A percentile compares a stretch with the other conserved stretches of the same genome.
phyloP scores from a whole-genome alignment of 1,140 invertebrate genomes.

The Sarcophaga bullata region DNA sequence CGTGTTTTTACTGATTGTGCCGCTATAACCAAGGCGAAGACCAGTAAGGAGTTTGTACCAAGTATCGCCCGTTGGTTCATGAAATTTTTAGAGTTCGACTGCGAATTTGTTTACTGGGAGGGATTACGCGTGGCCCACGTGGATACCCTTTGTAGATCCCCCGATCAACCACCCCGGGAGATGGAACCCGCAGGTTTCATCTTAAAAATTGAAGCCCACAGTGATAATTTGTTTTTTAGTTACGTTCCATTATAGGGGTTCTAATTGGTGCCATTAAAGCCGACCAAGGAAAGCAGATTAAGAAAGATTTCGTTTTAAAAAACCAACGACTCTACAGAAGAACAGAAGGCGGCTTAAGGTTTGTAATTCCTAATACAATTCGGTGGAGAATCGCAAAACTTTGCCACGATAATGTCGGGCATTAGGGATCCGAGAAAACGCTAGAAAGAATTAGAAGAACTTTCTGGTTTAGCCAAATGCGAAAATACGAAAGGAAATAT shows the following conservation, averaged over 20 bases:
- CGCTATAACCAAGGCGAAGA: constrained; percentile 58
- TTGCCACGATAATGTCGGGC: background rate
- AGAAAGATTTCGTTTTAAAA: background rate
- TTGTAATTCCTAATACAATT: constrained; percentile 27
- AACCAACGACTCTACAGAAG: constrained; percentile 17
- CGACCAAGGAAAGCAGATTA: background rate
- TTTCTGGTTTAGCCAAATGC: too few species aligned
- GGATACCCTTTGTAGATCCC: too few species aligned
- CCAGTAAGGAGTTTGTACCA: constrained; percentile 56
- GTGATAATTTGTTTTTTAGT: background rate
- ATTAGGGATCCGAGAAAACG: background rate
- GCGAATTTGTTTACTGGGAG: background rate
- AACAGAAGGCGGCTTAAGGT: background rate
- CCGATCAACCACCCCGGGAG: constrained; percentile 1
- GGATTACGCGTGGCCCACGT: background rate
- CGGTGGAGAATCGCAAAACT: constrained; percentile 32
- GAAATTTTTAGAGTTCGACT: too few species aligned
- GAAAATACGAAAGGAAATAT: too few species aligned
- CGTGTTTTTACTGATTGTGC: constrained; percentile 59
- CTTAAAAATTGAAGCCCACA: background rate
- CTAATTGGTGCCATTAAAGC: background rate
- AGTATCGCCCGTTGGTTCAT: too few species aligned
- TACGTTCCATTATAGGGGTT: background rate
- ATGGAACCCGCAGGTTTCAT: constrained; percentile 5
- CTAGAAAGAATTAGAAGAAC: background rate